Percentiles rank a stretch among this genome's conserved stretches.
Evolutionary conservation across 2,888 invertebrate species (phyloP).

Genomic region (Nezara viridula): DNA sequence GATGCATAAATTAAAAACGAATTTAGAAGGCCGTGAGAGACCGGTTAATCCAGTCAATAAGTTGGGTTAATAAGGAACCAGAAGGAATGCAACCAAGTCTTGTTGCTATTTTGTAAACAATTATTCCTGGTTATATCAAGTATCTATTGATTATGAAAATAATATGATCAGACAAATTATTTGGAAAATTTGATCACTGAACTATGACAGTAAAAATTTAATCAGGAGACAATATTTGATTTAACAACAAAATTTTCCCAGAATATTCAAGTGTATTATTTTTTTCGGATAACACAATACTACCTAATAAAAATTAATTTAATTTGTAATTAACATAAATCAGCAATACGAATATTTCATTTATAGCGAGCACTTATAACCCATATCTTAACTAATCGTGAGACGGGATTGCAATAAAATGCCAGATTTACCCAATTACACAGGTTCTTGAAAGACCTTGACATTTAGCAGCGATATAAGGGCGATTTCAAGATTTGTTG

Average conservation of each 20-base stretch:
- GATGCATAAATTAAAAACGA: constrained; percentile 11
- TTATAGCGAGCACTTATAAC: no score
- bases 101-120: no score
- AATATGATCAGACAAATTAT: background rate
- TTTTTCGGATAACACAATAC: no score
- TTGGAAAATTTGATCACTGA: background rate
- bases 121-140: background rate
- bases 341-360: no score
- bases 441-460: background rate
- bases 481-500: constrained; percentile 8
- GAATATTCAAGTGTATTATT: no score
- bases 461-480: constrained; percentile 4
- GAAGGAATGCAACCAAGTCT: background rate
- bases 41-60: constrained; percentile 29
- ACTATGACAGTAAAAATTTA: no score
- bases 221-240: no score
- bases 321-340: no score
- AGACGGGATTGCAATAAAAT: background rate
- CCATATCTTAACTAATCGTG: background rate
- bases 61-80: background rate
- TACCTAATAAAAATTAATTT: no score
- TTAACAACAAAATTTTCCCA: no score
- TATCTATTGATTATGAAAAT: background rate
- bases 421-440: background rate
- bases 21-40: background rate